Base-by-base conservation (phyloP, 2,797 vertebrate species). In the Aulostomus chinensis region DNA sequence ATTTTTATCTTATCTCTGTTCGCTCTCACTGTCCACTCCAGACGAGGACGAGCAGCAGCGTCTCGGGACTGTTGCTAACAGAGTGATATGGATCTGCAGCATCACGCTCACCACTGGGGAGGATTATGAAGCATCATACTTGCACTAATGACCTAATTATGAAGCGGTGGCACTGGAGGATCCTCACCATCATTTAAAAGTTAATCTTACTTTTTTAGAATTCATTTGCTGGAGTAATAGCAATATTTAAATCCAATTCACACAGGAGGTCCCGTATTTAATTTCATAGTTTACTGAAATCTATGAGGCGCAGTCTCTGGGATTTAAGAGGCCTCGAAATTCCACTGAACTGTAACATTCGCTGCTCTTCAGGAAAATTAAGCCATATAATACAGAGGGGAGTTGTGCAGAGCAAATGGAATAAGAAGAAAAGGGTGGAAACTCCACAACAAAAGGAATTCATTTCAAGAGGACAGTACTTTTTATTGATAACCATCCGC, bases 201-300 rank as follows among this genome's bases (percentile, higher is more conserved):
- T 83, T 80, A 86, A 85, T 86, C 81, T 83, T 65, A 61, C 59
- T 45, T 59, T 49, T 55, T 36, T 62, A 48, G 40, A 7, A 63
- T 79, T 76, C 56, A 77, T 84, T 83, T 82, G 33, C 63, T 0
- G 17, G 42, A 62, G 80, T 80, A 78, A 86, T 78, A 51, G 58
- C 54, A 48, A 73, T 73, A 77, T 87, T 86, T 83, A 80, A 88
- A 86, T 83, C 75, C 78, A 84, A 80, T 85, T 74, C 68, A 57
- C 76, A 74, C 55, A 73, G 68, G 77, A 84, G 75, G 59, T 28
- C 14, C 66, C 71, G n/a, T 60, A 79, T 85, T 87, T 80, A 85
- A 89, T 87, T 87, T 82, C 58, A 76, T 77, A 84, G 77, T 87
- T 87, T 82, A 82, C 80, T 35, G 78, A 76, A 80, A 86, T 73